Conservation (phyloP, 2,797 vertebrate genomes). For the Apogon talboti region DNA sequence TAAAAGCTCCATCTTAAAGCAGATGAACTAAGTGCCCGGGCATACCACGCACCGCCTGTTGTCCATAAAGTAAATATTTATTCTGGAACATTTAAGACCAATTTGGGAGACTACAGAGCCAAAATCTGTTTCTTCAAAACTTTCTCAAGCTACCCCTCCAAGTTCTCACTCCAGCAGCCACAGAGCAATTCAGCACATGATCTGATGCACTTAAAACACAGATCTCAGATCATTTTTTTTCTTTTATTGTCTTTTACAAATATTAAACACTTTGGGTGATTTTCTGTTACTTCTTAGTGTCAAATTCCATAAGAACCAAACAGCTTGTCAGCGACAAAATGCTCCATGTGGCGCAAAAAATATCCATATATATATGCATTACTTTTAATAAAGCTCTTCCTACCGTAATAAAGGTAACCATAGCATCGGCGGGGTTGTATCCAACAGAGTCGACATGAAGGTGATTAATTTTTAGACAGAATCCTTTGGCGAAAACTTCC, state of each 20-base stretch:
- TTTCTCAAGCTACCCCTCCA: conserved; percentile 3
- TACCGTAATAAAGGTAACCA: conserved; percentile 91
- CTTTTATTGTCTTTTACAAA: too few relatives aligned
- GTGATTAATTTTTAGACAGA: conserved; percentile 79
- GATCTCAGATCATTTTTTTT: too few relatives aligned
- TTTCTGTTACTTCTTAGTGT: background rate
- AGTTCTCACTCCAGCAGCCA: background rate
- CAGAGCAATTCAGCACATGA: background rate
- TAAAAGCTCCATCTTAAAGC: conserved; percentile 6
- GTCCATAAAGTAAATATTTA: conserved; percentile 5
- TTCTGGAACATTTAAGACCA: background rate
- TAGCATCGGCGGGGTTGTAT: conserved; percentile 86
- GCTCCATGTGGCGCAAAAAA: background rate
- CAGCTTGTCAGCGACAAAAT: conserved; percentile 7
- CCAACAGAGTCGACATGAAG: conserved; percentile 88
- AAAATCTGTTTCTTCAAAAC: conserved; percentile 18
- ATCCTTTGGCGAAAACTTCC: conserved; percentile 80
- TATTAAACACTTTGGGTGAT: conserved; percentile 1
- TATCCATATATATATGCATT: background rate
- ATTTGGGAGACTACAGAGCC: background rate
- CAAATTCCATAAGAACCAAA: conserved; percentile 4
- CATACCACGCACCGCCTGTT: background rate
- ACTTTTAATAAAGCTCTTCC: conserved; percentile 53
- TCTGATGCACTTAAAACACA: background rate
- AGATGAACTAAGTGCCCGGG: background rate